A percentile compares a stretch with the other conserved stretches of the same genome.
These are phyloP conservation scores for Liodrosophila aerea DNA, from an alignment of 2,888 invertebrate species.

Conservation along the genomic window DNA sequence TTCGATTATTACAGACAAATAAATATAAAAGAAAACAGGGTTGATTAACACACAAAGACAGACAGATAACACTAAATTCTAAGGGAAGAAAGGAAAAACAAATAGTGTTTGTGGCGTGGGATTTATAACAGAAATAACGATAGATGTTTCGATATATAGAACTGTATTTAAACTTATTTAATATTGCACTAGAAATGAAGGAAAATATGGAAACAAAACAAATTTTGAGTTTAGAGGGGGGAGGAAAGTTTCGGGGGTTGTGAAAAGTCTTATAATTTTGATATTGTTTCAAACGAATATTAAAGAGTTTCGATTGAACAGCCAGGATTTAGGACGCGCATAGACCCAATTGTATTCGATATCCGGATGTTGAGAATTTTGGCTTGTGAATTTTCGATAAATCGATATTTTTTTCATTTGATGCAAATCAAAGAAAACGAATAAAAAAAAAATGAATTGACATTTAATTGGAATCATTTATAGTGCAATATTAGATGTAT, in stretches of 20 bases:
- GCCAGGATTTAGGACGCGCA: slow-evolving; percentile 79
- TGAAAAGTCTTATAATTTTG: slow-evolving; percentile 6
- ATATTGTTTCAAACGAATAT: slow-evolving; percentile 63
- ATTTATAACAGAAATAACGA: background rate
- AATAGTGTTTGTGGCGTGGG: background rate
- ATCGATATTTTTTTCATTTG: slow-evolving; percentile 1
- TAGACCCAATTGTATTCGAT: slow-evolving; percentile 81
- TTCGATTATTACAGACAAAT: background rate
- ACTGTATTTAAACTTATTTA: slow-evolving; percentile 35
- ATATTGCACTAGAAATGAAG: slow-evolving; percentile 67
- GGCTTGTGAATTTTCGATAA: slow-evolving; percentile 37
- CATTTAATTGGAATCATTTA: slow-evolving; percentile 35
- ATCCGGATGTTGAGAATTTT: slow-evolving; percentile 67
- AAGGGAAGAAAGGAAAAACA: slow-evolving; percentile 2
- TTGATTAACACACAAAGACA: slow-evolving; percentile 20
- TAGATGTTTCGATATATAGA: slow-evolving; percentile 9
- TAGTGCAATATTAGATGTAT: slow-evolving; percentile 80
- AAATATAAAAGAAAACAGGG: slow-evolving; percentile 5
- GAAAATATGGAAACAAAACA: slow-evolving; percentile 3
- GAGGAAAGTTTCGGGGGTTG: slow-evolving; percentile 16
- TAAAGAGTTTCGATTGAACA: slow-evolving; percentile 78
- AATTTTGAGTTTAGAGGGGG: slow-evolving; percentile 12
- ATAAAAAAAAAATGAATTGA: slow-evolving; percentile 32
- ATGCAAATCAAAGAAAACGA: slow-evolving; percentile 38
- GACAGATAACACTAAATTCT: slow-evolving; percentile 4